phyloP scores from a whole-genome alignment of 2,797 vertebrate species.

The Peromyscus aztecus region DNA sequence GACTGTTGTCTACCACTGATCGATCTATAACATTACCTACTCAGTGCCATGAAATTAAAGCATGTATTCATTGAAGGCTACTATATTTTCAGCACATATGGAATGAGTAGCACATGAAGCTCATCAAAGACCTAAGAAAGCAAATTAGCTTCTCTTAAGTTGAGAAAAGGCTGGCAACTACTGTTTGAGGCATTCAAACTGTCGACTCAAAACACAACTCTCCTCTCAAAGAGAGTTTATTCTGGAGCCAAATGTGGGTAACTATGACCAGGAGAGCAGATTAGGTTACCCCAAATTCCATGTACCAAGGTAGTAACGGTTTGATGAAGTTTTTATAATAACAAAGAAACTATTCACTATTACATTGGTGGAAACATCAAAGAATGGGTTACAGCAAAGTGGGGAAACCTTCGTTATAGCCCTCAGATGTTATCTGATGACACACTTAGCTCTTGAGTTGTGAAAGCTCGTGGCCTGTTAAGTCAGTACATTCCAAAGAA shows the following conservation, averaged over 20 bases:
- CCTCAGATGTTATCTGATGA: not conserved
- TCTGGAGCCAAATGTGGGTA: not conserved
- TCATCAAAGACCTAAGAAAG: constrained; percentile 47
- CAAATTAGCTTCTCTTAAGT: constrained; percentile 28
- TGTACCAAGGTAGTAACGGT: not conserved
- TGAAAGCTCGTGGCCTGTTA: not conserved
- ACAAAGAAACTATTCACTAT: not conserved
- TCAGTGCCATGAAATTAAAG: constrained; percentile 47
- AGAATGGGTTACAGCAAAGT: no score
- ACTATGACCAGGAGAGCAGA: not conserved
- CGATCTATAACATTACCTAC: not conserved
- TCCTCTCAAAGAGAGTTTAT: not conserved
- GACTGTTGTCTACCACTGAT: not conserved
- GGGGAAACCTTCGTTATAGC: not conserved
- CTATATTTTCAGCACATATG: not conserved
- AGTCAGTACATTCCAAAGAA: not conserved
- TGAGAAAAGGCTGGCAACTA: not conserved
- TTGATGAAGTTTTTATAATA: not conserved
- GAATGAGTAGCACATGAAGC: constrained; percentile 28
- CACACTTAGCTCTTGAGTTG: not conserved
- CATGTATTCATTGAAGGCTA: constrained; percentile 21
- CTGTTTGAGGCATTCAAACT: constrained; percentile 43
- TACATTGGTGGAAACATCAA: not conserved
- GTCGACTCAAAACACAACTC: not conserved
- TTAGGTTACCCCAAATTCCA: not conserved